Evolutionary conservation across 2,113 vertebrate species (phyloP).

Genomic region (Siphamia tubifer): DNA sequence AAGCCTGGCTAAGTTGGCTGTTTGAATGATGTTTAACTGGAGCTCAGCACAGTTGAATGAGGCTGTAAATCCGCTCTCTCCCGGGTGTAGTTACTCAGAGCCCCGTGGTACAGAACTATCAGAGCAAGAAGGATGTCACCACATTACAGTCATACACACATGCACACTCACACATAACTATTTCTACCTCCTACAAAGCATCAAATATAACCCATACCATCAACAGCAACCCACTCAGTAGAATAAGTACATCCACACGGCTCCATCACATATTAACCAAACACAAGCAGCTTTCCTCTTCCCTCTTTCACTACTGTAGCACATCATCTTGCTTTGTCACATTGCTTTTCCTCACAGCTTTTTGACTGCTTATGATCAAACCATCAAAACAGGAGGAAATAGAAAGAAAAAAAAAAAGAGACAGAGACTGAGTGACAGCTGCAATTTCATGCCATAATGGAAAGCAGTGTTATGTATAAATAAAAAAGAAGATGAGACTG

Average conservation of each 20-base stretch:
- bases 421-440: not conserved
- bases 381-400: not conserved
- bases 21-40: slow-evolving; percentile 65
- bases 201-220: slow-evolving; percentile 45
- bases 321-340: slow-evolving; percentile 27
- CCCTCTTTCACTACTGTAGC: too few relatives aligned
- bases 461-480: not conserved
- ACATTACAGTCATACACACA: slow-evolving; percentile 23
- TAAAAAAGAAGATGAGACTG: not conserved
- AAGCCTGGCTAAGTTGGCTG: slow-evolving; percentile 35
- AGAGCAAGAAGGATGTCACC: slow-evolving; percentile 52
- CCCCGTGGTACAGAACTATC: slow-evolving; percentile 38
- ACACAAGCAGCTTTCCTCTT: slow-evolving; percentile 36
- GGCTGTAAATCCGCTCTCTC: slow-evolving; percentile 67
- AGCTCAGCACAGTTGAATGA: slow-evolving; percentile 63
- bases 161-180: slow-evolving; percentile 5
- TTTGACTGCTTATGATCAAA: slow-evolving; percentile 21
- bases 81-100: slow-evolving; percentile 61
- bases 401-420: not conserved
- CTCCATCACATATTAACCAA: slow-evolving; percentile 55
- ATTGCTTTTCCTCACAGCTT: slow-evolving; percentile 8
- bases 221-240: slow-evolving; percentile 61
- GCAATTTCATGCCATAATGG: slow-evolving; percentile 5
- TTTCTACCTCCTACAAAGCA: slow-evolving; percentile 44
- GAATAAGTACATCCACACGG: slow-evolving; percentile 46